Evolutionary conservation across 2,113 vertebrate species (phyloP).

Genomic region (Willisornis vidua): DNA sequence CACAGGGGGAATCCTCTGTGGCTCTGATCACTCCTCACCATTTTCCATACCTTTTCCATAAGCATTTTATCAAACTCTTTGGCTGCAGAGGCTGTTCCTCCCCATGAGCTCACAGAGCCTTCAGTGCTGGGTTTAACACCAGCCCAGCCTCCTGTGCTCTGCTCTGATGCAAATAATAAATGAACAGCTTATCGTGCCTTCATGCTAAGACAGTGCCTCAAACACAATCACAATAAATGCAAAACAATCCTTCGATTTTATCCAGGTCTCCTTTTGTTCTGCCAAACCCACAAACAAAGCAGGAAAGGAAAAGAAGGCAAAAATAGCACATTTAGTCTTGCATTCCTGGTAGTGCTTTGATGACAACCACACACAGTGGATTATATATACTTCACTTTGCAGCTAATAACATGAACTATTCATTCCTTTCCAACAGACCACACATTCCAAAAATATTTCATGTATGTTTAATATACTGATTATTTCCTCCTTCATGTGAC

Average conservation of each 20-base stretch:
- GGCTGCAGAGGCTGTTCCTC: neutral
- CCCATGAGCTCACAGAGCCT: neutral
- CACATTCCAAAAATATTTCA: constrained; percentile 45
- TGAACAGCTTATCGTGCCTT: constrained; percentile 1
- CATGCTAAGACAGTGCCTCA: neutral
- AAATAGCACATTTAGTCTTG: constrained; percentile 50
- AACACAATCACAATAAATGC: neutral
- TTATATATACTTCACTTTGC: constrained; percentile 49
- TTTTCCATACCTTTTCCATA: neutral
- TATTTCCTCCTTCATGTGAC: constrained; percentile 40
- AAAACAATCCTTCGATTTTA: constrained; percentile 25
- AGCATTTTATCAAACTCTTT: neutral
- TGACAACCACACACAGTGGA: constrained; percentile 44
- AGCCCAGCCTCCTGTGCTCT: neutral
- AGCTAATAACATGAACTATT: constrained; percentile 39
- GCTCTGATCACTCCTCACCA: neutral
- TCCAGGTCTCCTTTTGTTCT: constrained; percentile 22
- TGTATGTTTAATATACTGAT: constrained; percentile 41
- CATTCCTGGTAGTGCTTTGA: constrained; percentile 42
- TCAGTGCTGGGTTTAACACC: neutral
- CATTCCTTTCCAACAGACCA: constrained; percentile 43
- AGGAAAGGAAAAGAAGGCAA: constrained; percentile 18
- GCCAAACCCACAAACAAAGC: constrained; percentile 45
- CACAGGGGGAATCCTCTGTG: neutral
- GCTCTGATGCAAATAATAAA: constrained; percentile 23